Evolutionary conservation across 2,888 invertebrate genomes (phyloP), one percentile per base, ranked within the genome.

Genomic region (Tetragonula carbonaria): DNA sequence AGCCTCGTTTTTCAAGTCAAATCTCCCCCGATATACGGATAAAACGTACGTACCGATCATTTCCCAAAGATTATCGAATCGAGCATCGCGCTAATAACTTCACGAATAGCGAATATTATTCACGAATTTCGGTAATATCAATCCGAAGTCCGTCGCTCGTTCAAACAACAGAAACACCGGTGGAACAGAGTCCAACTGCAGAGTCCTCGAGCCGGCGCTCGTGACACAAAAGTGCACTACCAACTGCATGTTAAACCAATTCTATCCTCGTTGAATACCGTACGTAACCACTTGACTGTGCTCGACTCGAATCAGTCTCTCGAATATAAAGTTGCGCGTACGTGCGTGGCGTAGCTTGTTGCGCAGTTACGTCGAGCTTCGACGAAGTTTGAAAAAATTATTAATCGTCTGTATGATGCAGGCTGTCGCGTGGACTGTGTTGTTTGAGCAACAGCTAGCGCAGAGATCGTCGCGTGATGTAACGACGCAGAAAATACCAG

Each of bases 401-500:
- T 75, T 71, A 82, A 82, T 75, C 82, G 75, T 63, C 75, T 62
- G 72, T 82, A 82, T 1, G 45, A 75, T 82, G 72, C 72, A 59
- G 38, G 71, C 59, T 66, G 71, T 51, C 66, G n/a, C 63, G 14
- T 23, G 23, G 21, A 21, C 38, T 70, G 53, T 74, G 38, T 72
- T 72, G 38, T 72, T 72, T 67, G 14, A 75, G 21, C 33, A 63
- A 67, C 53, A 72, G 72, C 82, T 38, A 65, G 45, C 45, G 45
- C 65, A 18, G 38, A 66, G 62, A 50, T 77, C 72, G n/a, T 28
- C 53, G 66, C 50, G 18, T 21, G 33, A 23, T 38, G 4, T 62
- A 77, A 51, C 55, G 63, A 50, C 38, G 21, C 16, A 51, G 38
- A 82, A 82, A 82, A 70, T 38, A 67, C 59, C 23, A 38, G 50